Evolutionary conservation across 1,140 invertebrate species (phyloP).

Genomic region (Medauroidea extradentata): DNA sequence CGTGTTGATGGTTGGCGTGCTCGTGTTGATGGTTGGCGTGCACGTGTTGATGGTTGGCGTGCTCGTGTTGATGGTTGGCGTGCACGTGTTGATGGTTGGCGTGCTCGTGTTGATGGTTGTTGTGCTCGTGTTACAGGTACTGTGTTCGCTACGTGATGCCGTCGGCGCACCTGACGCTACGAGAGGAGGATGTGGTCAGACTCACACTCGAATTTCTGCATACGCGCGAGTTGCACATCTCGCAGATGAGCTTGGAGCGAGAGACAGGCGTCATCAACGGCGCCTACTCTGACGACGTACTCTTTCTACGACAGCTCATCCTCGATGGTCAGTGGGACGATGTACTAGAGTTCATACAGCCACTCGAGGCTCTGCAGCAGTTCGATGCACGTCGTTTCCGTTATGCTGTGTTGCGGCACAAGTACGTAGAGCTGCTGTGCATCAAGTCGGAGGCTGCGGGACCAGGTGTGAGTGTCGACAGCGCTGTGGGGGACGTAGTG

Average conservation of each 20-base stretch:
- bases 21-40: no score
- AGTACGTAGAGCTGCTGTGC: slow-evolving; percentile 91
- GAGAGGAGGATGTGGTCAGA: slow-evolving; percentile 88
- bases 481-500: slow-evolving; percentile 91
- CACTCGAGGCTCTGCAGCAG: slow-evolving; percentile 68
- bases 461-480: slow-evolving; percentile 64
- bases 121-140: slow-evolving; percentile 45
- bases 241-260: slow-evolving; percentile 86
- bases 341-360: slow-evolving; percentile 93
- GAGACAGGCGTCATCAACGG: slow-evolving; percentile 96
- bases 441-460: slow-evolving; percentile 80
- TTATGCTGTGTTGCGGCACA: slow-evolving; percentile 84
- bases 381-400: slow-evolving; percentile 77
- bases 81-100: background rate
- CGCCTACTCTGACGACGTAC: slow-evolving; percentile 82
- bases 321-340: slow-evolving; percentile 98
- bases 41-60: no score
- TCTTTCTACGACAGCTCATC: slow-evolving; percentile 90
- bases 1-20: no score
- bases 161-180: slow-evolving; percentile 73
- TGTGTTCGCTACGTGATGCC: slow-evolving; percentile 68
- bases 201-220: slow-evolving; percentile 89
- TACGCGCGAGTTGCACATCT: slow-evolving; percentile 82
- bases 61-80: no score
- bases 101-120: background rate